Evolutionary conservation across 2,797 vertebrate genomes (phyloP), one percentile per base, ranked within the genome.

Genomic region (Botia almorhae): DNA sequence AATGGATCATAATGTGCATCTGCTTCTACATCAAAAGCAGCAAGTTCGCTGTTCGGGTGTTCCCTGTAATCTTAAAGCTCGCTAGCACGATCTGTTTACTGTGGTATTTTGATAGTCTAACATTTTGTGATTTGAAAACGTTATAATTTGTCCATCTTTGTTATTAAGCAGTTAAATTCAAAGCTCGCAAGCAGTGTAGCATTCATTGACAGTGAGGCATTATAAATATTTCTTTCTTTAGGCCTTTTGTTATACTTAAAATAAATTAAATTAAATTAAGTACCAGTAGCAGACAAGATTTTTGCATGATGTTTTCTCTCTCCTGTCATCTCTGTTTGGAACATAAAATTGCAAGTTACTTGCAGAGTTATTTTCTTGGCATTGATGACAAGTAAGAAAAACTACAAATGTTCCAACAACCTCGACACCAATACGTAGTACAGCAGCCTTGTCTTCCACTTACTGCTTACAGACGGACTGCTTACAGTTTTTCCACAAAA

Each of bases 51-150:
- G 19, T 14, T 65, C 53, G 61, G 23, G 19, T 11, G 21, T 51
- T 74, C 81, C 60, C 74, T 87, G 76, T 82, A 84, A 84, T 89
- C 73, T 79, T 36, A 72, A 48, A 68, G 67, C 80, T 86, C 76
- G 19, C 43, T n/a, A 48, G 33, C 39, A 74, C 48, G 55, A 53
- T 69, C 60, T 76, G 78, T 81, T 80, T 86, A 74, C 80, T 81
- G 81, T 78, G 74, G 81, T 76, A 76, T 81, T 83, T 83, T 76
- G 19, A 75, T 13, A 46, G 82, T 55, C 69, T 81, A 61, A 69
- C 56, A 39, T 77, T 81, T 73, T 12, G 74, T 26, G 63, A 85
- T 60, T 74, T 19, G 12, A 51, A 29, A 64, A 76, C 74, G 55
- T 39, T 77, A 7, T 81, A 61, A 83, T 85, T 64, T 48, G 39